Conservation (phyloP, 2,113 vertebrate species). For the Triplophysa rosa region DNA sequence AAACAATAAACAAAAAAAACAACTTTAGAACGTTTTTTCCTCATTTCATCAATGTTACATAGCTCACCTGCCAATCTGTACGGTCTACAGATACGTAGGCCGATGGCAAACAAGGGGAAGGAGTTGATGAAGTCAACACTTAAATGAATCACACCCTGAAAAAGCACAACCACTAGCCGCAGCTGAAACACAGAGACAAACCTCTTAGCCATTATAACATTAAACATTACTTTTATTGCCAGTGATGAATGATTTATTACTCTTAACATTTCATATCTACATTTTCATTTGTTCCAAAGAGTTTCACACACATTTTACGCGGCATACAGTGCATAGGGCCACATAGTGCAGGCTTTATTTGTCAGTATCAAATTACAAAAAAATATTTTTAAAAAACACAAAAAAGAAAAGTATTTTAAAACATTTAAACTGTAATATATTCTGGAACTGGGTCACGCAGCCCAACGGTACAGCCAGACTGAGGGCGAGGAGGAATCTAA, state of each 20-base stretch:
- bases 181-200: constrained; percentile 70
- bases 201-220: constrained; percentile 9
- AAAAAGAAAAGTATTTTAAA: too few species aligned
- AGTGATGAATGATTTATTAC: too few species aligned
- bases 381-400: too few species aligned
- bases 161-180: constrained; percentile 87
- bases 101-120: constrained; percentile 86
- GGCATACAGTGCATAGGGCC: too few species aligned
- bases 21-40: too few species aligned
- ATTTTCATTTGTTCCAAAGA: too few species aligned
- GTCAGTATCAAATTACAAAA: too few species aligned
- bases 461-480: background rate
- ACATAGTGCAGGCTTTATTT: too few species aligned
- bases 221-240: too few species aligned
- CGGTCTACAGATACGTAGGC: constrained; percentile 82
- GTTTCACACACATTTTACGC: too few species aligned
- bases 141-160: constrained; percentile 90
- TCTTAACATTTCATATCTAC: too few species aligned
- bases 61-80: constrained; percentile 86
- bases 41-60: background rate
- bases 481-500: background rate
- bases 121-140: constrained; percentile 88
- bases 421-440: background rate
- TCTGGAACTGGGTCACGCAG: background rate
- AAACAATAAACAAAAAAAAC: too few species aligned